Evolutionary conservation across 2,113 vertebrate genomes (phyloP), one percentile per base, ranked within the genome.

Genomic region (Gallinago media): DNA sequence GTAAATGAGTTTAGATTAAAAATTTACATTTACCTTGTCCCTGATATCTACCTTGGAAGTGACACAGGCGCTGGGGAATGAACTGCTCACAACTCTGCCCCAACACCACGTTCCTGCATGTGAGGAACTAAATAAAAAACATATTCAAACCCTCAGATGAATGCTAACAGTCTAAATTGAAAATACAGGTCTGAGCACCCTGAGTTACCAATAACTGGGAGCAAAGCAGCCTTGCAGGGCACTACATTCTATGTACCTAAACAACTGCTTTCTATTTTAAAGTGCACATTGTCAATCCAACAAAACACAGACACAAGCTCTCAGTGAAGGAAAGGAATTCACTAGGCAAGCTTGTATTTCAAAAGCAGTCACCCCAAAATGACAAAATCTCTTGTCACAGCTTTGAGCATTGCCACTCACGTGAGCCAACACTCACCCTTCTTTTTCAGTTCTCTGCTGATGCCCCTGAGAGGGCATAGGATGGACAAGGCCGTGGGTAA

Each of bases 1-100:
- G 44, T 21, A 95, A 88, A 88, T 75, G 49, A 95, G 58, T 65
- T 40, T 29, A 65, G 88, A 92, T 92, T 68, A 95, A 87, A 91
- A 91, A 88, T 85, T 44, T 20, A 42, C 76, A 63, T 94, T 92
- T 95, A 73, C 66, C 55, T 93, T 10, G 26, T 66, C 38, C 65
- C 72, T 29, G 47, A 10, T 77, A 79, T 13, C 46, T 80, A 55
- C 78, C 59, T 44, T 40, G 34, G 75, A 82, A 74, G 42, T 34
- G 70, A 84, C 56, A 85, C 18, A 29, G 29, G 11, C 50, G 42
- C 32, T 58, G 58, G 4, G 55, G 65, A 86, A 67, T 6, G 79
- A 80, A 80, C 5, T 46, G 27, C 59, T 58, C 54, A 27, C 12
- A 8, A n/a, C 23, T 47, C 25, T 10, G 36, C 23, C 56, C 27